phyloP scores from a whole-genome alignment of 2,888 invertebrate genomes.

The Thera obeliscata region DNA sequence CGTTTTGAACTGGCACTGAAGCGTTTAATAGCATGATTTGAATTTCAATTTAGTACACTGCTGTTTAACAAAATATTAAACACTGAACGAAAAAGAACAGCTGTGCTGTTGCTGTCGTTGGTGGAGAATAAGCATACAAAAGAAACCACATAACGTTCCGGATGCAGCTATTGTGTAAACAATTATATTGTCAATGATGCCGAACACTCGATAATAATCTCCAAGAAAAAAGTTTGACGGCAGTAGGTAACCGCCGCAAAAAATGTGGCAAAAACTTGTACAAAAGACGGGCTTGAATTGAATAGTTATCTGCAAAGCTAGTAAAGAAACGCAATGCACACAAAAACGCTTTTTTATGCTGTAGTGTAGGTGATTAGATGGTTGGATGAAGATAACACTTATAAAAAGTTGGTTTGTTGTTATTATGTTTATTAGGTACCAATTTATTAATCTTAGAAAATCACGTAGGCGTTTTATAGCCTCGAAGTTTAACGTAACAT shows the following conservation, averaged over 20 bases:
- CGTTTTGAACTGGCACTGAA: slow-evolving; percentile 15
- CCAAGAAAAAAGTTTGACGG: slow-evolving; percentile 40
- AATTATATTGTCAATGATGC: slow-evolving; percentile 54
- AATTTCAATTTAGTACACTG: slow-evolving; percentile 14
- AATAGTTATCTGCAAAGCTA: slow-evolving; percentile 42
- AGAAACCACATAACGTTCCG: slow-evolving; percentile 46
- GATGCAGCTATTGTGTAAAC: slow-evolving; percentile 55
- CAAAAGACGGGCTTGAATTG: slow-evolving; percentile 50
- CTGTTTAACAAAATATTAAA: slow-evolving; percentile 12
- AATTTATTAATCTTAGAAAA: background rate
- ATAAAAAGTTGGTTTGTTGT: slow-evolving; percentile 11
- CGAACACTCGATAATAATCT: slow-evolving; percentile 45
- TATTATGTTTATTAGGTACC: slow-evolving; percentile 1
- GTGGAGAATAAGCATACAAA: slow-evolving; percentile 38
- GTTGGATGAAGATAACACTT: slow-evolving; percentile 13
- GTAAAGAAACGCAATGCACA: slow-evolving; percentile 19
- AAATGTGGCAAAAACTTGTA: slow-evolving; percentile 52
- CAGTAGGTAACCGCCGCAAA: slow-evolving; percentile 45
- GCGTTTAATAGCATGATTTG: slow-evolving; percentile 17
- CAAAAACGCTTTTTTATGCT: slow-evolving; percentile 19
- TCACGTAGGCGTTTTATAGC: background rate
- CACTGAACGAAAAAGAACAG: slow-evolving; percentile 33
- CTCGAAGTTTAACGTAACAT: background rate
- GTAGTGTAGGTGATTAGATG: slow-evolving; percentile 18
- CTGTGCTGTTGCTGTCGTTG: slow-evolving; percentile 32